phyloP scores from a whole-genome alignment of 1,140 invertebrate genomes.

The Dreissena polymorpha region DNA sequence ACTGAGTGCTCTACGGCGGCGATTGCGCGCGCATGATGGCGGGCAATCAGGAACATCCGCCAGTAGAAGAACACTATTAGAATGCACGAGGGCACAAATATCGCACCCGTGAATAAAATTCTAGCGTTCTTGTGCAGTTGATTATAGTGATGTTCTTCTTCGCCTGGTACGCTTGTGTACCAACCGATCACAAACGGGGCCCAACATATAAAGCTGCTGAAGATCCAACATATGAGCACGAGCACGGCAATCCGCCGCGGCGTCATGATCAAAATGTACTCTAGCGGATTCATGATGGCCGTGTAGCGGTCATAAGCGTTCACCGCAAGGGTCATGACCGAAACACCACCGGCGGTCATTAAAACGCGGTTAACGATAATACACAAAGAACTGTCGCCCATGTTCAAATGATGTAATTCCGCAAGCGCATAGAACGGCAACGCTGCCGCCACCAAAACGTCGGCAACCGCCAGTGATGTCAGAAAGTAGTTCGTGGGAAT shows the following conservation, averaged over 20 bases:
- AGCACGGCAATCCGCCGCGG: conserved; percentile 83
- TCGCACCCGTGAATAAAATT: conserved; percentile 62
- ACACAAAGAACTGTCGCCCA: conserved; percentile 77
- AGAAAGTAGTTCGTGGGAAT: conserved; percentile 97
- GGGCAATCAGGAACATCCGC: conserved; percentile 85
- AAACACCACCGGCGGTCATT: conserved; percentile 84
- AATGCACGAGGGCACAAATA: conserved; percentile 72
- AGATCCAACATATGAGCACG: conserved; percentile 84
- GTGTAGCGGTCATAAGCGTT: conserved; percentile 86
- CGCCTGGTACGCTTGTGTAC: conserved; percentile 64
- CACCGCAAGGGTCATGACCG: conserved; percentile 84
- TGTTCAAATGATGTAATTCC: conserved; percentile 51
- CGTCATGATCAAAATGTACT: conserved; percentile 84
- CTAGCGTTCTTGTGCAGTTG: conserved; percentile 47
- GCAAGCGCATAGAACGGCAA: conserved; percentile 63
- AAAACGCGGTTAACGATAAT: conserved; percentile 83
- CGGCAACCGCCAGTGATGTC: conserved; percentile 91
- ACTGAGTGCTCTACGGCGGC: conserved; percentile 84
- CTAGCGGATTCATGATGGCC: conserved; percentile 84
- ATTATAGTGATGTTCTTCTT: too few relatives aligned
- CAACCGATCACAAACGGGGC: conserved; percentile 79
- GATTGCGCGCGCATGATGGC: conserved; percentile 85
- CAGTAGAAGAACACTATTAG: conserved; percentile 84
- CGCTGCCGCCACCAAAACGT: conserved; percentile 91
- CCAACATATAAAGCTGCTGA: conserved; percentile 63